Conservation (phyloP, 2,797 vertebrate species). For the Scomberomorus guttatus region DNA sequence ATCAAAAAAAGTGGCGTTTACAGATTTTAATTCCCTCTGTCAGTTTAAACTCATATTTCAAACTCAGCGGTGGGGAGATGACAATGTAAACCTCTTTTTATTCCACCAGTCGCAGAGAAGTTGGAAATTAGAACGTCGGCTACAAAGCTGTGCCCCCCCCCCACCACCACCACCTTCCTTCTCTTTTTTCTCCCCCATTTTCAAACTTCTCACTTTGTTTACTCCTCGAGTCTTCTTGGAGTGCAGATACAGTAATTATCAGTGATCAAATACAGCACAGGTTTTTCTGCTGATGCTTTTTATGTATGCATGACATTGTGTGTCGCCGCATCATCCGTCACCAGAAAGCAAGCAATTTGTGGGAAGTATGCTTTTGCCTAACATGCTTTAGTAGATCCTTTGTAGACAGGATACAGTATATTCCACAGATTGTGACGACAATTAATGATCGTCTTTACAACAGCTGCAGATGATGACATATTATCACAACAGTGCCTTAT, state of each 20-base stretch:
- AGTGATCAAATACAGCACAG: slow-evolving; percentile 85
- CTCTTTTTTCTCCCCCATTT: slow-evolving; percentile 42
- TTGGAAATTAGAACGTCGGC: slow-evolving; percentile 80
- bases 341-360: slow-evolving; percentile 65
- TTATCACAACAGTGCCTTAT: slow-evolving; percentile 24
- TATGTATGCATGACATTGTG: slow-evolving; percentile 68
- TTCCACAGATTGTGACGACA: slow-evolving; percentile 53
- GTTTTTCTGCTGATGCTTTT: slow-evolving; percentile 73
- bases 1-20: slow-evolving; percentile 76
- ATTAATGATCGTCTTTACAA: slow-evolving; percentile 50
- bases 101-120: slow-evolving; percentile 77
- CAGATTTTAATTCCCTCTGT: slow-evolving; percentile 87
- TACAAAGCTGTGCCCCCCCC: slow-evolving; percentile 57
- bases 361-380: slow-evolving; percentile 57
- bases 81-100: slow-evolving; percentile 82
- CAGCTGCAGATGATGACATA: slow-evolving; percentile 49
- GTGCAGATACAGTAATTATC: slow-evolving; percentile 85
- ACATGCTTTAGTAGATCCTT: slow-evolving; percentile 54
- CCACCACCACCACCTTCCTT: neutral
- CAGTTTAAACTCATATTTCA: slow-evolving; percentile 85
- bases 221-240: slow-evolving; percentile 80
- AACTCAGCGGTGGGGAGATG: slow-evolving; percentile 77
- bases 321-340: slow-evolving; percentile 64
- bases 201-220: slow-evolving; percentile 74
- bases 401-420: slow-evolving; percentile 49